These are phyloP conservation scores for Telenomus remus DNA, from an alignment of 1,140 invertebrate genomes.

Conservation along the genomic window DNA sequence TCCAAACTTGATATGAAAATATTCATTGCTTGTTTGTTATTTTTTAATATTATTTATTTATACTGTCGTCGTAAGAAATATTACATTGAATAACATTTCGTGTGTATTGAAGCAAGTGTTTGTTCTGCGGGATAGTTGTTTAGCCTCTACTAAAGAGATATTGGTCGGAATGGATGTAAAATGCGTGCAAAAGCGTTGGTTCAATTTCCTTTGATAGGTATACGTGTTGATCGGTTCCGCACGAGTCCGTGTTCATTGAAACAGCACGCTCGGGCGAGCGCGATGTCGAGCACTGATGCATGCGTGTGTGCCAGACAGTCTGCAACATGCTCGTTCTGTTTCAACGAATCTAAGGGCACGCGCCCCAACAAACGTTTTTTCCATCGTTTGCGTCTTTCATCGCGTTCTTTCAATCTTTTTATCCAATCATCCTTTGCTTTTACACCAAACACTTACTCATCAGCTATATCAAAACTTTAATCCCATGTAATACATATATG, in stretches of 20 bases:
- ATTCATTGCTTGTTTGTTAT: slow-evolving; percentile 1
- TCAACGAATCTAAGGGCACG: slow-evolving; percentile 53
- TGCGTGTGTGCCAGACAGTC: slow-evolving; percentile 58
- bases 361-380: slow-evolving; percentile 54
- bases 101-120: too few species aligned
- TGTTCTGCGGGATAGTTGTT: too few species aligned
- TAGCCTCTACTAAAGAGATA: too few species aligned
- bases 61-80: too few species aligned
- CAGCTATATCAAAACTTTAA: too few species aligned
- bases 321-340: slow-evolving; percentile 50
- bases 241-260: slow-evolving; percentile 49
- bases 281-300: slow-evolving; percentile 54
- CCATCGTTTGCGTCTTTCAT: slow-evolving; percentile 46
- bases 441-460: too few species aligned
- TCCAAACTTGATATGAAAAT: slow-evolving; percentile 16
- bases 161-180: slow-evolving; percentile 26
- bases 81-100: too few species aligned
- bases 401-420: slow-evolving; percentile 17
- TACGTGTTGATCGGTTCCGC: slow-evolving; percentile 44
- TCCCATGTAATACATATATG: too few species aligned
- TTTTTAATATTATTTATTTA: too few species aligned
- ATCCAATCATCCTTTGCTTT: too few species aligned
- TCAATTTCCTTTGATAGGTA: slow-evolving; percentile 34
- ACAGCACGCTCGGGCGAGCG: slow-evolving; percentile 51
- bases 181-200: slow-evolving; percentile 29